Base-by-base conservation (phyloP, 2,888 invertebrate genomes). In the Poecilus cupreus region DNA sequence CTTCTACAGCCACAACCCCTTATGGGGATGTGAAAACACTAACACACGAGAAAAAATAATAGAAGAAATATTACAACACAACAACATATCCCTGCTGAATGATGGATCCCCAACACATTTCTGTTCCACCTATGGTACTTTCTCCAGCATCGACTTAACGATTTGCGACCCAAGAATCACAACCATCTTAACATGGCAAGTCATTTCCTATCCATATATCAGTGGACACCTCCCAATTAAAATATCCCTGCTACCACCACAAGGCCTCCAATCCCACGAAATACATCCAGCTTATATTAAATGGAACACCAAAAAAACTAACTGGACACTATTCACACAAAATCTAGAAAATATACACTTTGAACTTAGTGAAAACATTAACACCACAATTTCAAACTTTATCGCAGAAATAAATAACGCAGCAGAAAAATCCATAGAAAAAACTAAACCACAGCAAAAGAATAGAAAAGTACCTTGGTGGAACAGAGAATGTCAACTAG, bases 201-300 rank as follows among this genome's bases (percentile, higher is more conserved):
- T 3, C 0, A 57, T 0, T 22, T 51, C 0, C 13, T 75, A 84
- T 0, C 24, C 76, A 8, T 82, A 83, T 22, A 80, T 82, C 11
- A 84, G 82, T 16, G 84, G 85, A 46, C 84, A 85, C 16, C 84
- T 82, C 24, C 84, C 84, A 1, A 83, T 83, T 10, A 49, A 54
- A 75, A 24, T 75, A 49, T 13, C 10, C 43, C 10, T 22, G 13
- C 5, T 18, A 5, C 10, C n/a, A 3, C 10, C 57, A 13, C 51
- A 6, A 22, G n/a, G n/a, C 11, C 11, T 0, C 11, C 22, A n/a
- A 13, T n/a, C 51, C 5, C 51, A 51, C 46, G 60, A 60, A 26
- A 26, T 60, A 24, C 32, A 24, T 18, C 26, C 20, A 64, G 13
- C 13, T 4, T 49, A 16, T 22, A 24, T 10, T n/a, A 57, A 24